A percentile compares a stretch with the other conserved stretches of the same genome.
These are phyloP conservation scores for Lagocephalus sceleratus DNA, from an alignment of 2,797 vertebrate species.

Conservation along the genomic window DNA sequence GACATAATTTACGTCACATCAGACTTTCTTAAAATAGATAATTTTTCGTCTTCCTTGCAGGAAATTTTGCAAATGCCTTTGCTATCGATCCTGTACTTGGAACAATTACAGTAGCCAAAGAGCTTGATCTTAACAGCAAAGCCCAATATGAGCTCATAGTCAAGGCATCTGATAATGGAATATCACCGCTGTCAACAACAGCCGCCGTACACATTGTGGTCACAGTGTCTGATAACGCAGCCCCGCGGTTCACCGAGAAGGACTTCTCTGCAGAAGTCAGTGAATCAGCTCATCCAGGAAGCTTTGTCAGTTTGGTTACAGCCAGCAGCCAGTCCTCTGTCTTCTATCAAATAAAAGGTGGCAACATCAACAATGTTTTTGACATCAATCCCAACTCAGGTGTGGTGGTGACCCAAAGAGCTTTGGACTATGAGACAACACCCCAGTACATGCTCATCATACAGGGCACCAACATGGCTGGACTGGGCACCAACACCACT, in stretches of 20 bases:
- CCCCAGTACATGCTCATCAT: constrained; percentile 83
- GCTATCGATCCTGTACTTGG: constrained; percentile 89
- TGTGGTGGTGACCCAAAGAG: constrained; percentile 85
- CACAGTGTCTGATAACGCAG: constrained; percentile 92
- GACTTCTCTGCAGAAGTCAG: constrained; percentile 90
- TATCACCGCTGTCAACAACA: constrained; percentile 82
- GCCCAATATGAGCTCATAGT: constrained; percentile 85
- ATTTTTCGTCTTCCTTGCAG: constrained; percentile 64
- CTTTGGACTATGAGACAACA: constrained; percentile 87
- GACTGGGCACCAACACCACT: constrained; percentile 84
- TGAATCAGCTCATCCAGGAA: constrained; percentile 81
- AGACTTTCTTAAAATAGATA: too few species aligned
- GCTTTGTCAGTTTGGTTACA: constrained; percentile 85
- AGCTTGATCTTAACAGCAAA: constrained; percentile 87
- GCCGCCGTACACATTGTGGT: constrained; percentile 82
- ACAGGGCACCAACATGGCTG: constrained; percentile 97
- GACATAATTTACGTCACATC: background rate
- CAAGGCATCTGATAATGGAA: constrained; percentile 89
- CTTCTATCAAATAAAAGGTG: constrained; percentile 92
- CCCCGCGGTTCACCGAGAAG: constrained; percentile 87
- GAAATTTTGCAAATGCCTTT: constrained; percentile 94
- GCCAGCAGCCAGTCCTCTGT: constrained; percentile 92
- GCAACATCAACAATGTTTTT: constrained; percentile 85
- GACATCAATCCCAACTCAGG: constrained; percentile 94
- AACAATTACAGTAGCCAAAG: constrained; percentile 87